Conservation (phyloP, 2,797 vertebrate genomes). For the Cyprinella venusta region DNA sequence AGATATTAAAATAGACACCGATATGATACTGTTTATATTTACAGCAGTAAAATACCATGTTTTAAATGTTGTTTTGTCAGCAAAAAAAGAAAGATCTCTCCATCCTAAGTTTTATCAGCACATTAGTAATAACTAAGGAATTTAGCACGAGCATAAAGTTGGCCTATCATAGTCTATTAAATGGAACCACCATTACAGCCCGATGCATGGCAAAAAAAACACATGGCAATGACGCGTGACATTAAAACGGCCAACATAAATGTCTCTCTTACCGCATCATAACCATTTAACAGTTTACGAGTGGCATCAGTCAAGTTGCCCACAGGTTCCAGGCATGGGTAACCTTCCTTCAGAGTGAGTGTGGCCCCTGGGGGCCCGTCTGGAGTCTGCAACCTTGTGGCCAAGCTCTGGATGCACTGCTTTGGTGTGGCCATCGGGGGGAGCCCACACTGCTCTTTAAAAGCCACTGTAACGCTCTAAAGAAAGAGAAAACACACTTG, state of each 20-base stretch:
- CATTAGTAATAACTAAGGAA: not conserved
- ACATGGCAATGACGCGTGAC: not conserved
- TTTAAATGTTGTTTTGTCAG: not conserved
- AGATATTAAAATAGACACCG: not conserved
- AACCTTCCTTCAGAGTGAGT: slow-evolving; percentile 87
- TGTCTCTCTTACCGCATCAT: slow-evolving; percentile 83
- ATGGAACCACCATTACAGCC: not conserved
- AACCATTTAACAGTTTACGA: slow-evolving; percentile 88
- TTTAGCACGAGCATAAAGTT: not conserved
- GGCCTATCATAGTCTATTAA: not conserved
- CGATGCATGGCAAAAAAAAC: not conserved
- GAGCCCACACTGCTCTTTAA: slow-evolving; percentile 97
- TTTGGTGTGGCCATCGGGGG: slow-evolving; percentile 92
- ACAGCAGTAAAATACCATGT: not conserved
- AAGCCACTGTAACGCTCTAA: slow-evolving; percentile 86
- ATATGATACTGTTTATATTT: not conserved
- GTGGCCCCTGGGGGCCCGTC: slow-evolving; percentile 83
- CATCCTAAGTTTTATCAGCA: not conserved
- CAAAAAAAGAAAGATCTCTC: not conserved
- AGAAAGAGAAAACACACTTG: slow-evolving; percentile 14
- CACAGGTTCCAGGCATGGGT: slow-evolving; percentile 89
- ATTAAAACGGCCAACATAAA: not conserved
- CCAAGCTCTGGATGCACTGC: slow-evolving; percentile 94
- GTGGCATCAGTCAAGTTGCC: slow-evolving; percentile 83
- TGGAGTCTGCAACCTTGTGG: slow-evolving; percentile 84